Conservation (phyloP, 2,113 vertebrate species). For the Labrus mixtus region DNA sequence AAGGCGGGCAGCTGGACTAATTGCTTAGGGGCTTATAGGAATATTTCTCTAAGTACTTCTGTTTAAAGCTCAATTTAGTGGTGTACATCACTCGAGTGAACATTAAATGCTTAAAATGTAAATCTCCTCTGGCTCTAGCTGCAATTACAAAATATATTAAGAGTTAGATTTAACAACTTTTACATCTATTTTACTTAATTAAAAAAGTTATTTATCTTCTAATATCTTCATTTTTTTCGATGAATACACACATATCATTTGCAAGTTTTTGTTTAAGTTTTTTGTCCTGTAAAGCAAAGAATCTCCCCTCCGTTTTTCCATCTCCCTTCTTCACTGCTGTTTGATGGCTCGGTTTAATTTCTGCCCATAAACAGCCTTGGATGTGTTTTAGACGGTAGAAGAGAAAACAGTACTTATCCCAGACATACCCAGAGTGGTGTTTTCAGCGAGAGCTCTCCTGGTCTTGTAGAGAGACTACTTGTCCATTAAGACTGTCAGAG, state of each 20-base stretch:
- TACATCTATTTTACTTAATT: constrained; percentile 4
- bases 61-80: constrained; percentile 73
- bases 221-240: not conserved
- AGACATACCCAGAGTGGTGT: constrained; percentile 69
- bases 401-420: constrained; percentile 61
- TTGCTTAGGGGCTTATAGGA: constrained; percentile 74
- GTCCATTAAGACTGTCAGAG: constrained; percentile 79
- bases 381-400: constrained; percentile 24
- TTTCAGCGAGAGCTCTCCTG: constrained; percentile 64
- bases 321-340: constrained; percentile 5
- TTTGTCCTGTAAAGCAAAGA: not conserved
- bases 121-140: constrained; percentile 35
- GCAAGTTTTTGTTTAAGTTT: not conserved
- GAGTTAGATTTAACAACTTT: constrained; percentile 12
- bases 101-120: constrained; percentile 24
- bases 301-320: not conserved
- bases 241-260: not conserved
- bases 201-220: constrained; percentile 1
- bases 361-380: constrained; percentile 55
- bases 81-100: constrained; percentile 30
- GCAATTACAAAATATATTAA: constrained; percentile 35
- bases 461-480: constrained; percentile 70
- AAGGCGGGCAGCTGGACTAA: constrained; percentile 76
- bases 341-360: constrained; percentile 46
- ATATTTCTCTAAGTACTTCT: constrained; percentile 74